Conservation (phyloP, 2,888 invertebrate genomes). For the Deroplatys truncata region DNA sequence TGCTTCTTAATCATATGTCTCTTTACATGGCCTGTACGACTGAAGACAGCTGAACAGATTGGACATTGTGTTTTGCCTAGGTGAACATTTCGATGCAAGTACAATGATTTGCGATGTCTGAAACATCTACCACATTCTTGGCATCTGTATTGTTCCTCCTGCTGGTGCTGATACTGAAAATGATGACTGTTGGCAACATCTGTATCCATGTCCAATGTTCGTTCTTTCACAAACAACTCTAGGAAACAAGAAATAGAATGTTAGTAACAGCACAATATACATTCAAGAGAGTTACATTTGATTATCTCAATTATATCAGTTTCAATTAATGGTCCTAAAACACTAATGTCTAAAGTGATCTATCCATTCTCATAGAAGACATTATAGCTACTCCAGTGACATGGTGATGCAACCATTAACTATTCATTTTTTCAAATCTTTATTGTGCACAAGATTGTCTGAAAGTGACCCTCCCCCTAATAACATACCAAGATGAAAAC, state of each 20-base stretch:
- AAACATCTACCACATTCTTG: constrained; percentile 20
- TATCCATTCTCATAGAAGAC: no score
- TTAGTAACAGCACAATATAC: not conserved
- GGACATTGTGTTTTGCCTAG: constrained; percentile 29
- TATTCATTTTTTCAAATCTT: no score
- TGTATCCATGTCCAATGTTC: not conserved
- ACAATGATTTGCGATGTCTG: constrained; percentile 24
- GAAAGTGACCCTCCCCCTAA: no score
- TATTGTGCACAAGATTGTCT: no score
- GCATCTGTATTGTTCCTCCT: not conserved
- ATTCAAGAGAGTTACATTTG: no score
- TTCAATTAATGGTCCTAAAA: no score
- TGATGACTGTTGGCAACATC: not conserved
- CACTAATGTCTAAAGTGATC: no score
- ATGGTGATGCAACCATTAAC: no score
- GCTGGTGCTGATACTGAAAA: not conserved
- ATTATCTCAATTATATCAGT: no score
- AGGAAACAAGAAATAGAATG: not conserved
- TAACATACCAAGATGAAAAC: no score
- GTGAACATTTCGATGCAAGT: constrained; percentile 29
- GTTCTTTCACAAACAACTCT: not conserved
- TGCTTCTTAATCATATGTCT: constrained; percentile 10
- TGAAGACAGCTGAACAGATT: constrained; percentile 25
- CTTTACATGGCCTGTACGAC: constrained; percentile 20
- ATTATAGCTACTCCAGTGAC: no score